These are phyloP conservation scores for Rhynchotus rufescens DNA, from an alignment of 2,797 vertebrate species.

Conservation along the genomic window DNA sequence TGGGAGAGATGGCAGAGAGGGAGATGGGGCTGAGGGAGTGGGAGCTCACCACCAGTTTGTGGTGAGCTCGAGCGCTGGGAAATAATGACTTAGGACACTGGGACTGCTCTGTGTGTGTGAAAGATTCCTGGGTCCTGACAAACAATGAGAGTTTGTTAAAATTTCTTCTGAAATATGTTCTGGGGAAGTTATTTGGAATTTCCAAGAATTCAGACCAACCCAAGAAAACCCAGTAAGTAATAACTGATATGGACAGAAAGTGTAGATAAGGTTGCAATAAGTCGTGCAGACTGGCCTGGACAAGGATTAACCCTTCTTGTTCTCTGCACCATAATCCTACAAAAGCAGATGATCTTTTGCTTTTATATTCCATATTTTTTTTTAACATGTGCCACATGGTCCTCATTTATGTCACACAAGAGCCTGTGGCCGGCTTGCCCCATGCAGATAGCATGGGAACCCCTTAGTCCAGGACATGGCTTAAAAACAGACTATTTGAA, in stretches of 20 bases:
- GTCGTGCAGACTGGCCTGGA: neutral
- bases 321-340: neutral
- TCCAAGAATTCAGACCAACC: neutral
- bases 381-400: neutral
- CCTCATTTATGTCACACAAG: neutral
- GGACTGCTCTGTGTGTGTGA: neutral
- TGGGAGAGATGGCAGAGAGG: neutral
- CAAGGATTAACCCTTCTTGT: neutral
- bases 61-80: neutral
- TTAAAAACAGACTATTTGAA: neutral
- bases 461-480: neutral
- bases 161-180: neutral
- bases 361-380: neutral
- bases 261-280: constrained; percentile 14
- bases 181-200: neutral
- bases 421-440: neutral
- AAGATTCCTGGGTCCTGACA: neutral
- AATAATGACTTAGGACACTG: neutral
- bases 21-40: neutral
- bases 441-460: neutral
- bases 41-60: no score
- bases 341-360: neutral
- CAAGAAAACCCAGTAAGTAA: neutral
- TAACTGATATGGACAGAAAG: neutral
- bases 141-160: neutral